These are phyloP conservation scores for Phocoena phocoena DNA, from an alignment of 2,113 vertebrate genomes.

Conservation along the genomic window DNA sequence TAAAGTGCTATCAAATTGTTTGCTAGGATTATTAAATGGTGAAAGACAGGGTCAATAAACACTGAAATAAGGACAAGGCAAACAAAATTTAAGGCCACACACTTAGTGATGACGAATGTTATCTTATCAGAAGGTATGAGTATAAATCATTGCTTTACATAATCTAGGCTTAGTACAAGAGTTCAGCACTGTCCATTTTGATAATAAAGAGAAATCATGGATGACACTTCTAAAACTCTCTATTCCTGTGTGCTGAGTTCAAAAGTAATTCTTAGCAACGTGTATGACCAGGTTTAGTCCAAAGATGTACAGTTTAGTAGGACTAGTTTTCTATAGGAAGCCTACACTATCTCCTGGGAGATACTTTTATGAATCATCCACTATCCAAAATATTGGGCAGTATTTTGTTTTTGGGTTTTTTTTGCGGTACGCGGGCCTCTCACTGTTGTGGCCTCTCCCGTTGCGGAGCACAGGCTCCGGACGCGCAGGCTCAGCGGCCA, in stretches of 20 bases:
- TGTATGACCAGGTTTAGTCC: not conserved
- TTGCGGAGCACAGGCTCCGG: no score
- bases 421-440: no score
- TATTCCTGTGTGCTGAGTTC: not conserved
- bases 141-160: not conserved
- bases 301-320: not conserved
- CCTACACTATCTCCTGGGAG: not conserved
- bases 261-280: not conserved
- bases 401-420: not conserved
- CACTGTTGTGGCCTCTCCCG: no score
- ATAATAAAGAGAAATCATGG: slow-evolving; percentile 6
- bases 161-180: not conserved
- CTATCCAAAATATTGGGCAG: not conserved
- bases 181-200: not conserved
- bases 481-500: no score
- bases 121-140: not conserved
- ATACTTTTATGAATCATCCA: not conserved
- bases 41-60: not conserved
- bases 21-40: not conserved
- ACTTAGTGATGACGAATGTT: not conserved
- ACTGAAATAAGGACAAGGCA: not conserved
- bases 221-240: not conserved
- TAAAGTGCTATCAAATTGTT: not conserved
- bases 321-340: not conserved
- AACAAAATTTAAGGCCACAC: not conserved